Base-by-base conservation (phyloP, 2,113 vertebrate species). In the Platichthys flesus region DNA sequence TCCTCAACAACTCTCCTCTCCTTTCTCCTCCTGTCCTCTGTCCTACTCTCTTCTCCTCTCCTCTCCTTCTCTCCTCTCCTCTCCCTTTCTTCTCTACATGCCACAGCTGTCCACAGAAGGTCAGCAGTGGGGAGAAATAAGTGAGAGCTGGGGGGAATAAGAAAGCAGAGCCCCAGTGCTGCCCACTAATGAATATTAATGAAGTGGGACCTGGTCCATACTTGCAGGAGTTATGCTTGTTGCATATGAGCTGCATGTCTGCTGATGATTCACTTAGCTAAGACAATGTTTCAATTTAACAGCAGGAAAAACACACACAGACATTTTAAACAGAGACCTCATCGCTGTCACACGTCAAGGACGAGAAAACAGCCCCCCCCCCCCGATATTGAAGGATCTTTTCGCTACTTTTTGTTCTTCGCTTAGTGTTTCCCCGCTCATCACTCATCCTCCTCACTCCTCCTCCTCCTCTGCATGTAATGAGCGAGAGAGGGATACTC, bases 71-170 rank as follows among this genome's bases (percentile, higher is more conserved):
- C 26, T 4, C 3, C 26, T 28, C 49, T 51, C 35, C 66, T 24
- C 15, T 47, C 14, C 55, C 58, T 8, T 60, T 35, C 56, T 77
- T 65, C 45, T 79, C 83, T 64, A n/a, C 79, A 82, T 85, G 83
- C 81, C 83, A 86, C 70, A 74, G 71, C 71, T 83, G 84, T 88
- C 79, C 71, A 66, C 72, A 83, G 81, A 93, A 93, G 91, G 90
- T 91, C 85, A 91, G 57, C 40, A 54, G 60, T 62, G 67, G 66
- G 28, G 57, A 58, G 52, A 73, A 78, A 74, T 65, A 74, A 84
- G 62, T 60, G 70, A 68, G 73, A 52, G 35, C 73, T 64, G 59
- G 28, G 71, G 80, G 84, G 84, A 90, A 81, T 85, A 69, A 73
- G 76, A 71, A 78, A 84, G 47, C 67, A 76, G 66, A 70, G 65